Evolutionary conservation across 2,888 invertebrate genomes (phyloP).

Genomic region (Enchytraeus crypticus): DNA sequence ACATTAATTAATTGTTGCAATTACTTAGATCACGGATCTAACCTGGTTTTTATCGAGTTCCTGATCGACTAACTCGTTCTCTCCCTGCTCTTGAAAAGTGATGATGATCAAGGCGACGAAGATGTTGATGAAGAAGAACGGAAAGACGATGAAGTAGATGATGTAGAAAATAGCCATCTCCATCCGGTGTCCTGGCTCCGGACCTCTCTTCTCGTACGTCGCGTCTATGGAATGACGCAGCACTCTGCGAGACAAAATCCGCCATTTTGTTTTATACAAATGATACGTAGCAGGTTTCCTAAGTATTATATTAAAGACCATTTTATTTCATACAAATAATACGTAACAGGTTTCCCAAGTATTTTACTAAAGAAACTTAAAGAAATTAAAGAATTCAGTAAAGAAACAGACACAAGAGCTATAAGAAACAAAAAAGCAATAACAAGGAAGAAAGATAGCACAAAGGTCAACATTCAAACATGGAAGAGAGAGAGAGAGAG

Average conservation of each 20-base stretch:
- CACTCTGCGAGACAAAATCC: slow-evolving; percentile 59
- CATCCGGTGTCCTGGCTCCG: slow-evolving; percentile 96
- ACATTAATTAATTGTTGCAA: not conserved
- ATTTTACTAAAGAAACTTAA: not conserved
- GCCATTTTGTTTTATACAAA: no score
- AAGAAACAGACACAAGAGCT: no score
- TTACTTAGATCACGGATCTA: not conserved
- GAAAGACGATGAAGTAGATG: slow-evolving; percentile 99
- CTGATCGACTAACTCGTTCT: slow-evolving; percentile 97
- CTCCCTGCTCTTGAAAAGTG: slow-evolving; percentile 99
- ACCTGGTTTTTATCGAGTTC: slow-evolving; percentile 99
- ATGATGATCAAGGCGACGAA: slow-evolving; percentile 99
- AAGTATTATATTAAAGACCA: no score
- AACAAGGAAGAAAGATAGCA: not conserved
- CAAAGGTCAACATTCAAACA: no score
- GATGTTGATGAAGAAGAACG: slow-evolving; percentile 99
- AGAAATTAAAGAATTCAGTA: not conserved
- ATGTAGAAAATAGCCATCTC: slow-evolving; percentile 99
- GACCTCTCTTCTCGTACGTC: slow-evolving; percentile 93
- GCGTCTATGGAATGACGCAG: slow-evolving; percentile 99
- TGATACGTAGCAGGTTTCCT: no score
- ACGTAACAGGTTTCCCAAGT: no score
- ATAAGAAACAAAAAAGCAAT: no score
- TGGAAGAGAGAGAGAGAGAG: no score
- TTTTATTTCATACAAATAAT: no score